These are phyloP conservation scores for Corythornis leucogaster DNA, from an alignment of 2,797 vertebrate genomes.

Conservation along the genomic window DNA sequence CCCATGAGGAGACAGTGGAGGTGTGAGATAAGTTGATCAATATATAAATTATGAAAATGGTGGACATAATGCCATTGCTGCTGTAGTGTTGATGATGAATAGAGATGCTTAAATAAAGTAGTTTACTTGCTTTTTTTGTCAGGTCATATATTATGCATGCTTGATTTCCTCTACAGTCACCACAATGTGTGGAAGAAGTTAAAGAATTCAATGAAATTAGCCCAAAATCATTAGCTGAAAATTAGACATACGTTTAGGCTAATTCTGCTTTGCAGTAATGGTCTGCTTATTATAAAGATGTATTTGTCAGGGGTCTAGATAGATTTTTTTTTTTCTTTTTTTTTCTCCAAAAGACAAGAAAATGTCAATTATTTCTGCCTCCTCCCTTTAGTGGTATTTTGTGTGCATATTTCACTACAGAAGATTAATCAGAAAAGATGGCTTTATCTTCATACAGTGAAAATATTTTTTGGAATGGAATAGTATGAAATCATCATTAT, in stretches of 20 bases:
- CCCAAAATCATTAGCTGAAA: conserved; percentile 71
- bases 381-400: background rate
- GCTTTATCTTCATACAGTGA: conserved; percentile 1
- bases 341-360: background rate
- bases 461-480: background rate
- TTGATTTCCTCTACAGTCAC: conserved; percentile 75
- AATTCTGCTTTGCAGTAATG: conserved; percentile 71
- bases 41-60: conserved; percentile 77
- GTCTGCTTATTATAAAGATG: conserved; percentile 55
- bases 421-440: conserved; percentile 3
- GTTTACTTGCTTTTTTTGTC: conserved; percentile 79
- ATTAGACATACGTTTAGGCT: conserved; percentile 75
- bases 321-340: background rate
- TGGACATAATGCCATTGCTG: conserved; percentile 72
- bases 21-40: conserved; percentile 74
- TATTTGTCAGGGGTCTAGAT: conserved; percentile 37
- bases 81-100: conserved; percentile 74
- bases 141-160: conserved; percentile 77
- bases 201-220: conserved; percentile 77
- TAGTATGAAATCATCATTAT: background rate
- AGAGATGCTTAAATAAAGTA: conserved; percentile 79
- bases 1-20: conserved; percentile 34
- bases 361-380: conserved; percentile 39
- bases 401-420: background rate
- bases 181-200: conserved; percentile 66